Evolutionary conservation across 2,888 invertebrate species (phyloP), one percentile per base, ranked within the genome.

Genomic region (Caprella mutica): DNA sequence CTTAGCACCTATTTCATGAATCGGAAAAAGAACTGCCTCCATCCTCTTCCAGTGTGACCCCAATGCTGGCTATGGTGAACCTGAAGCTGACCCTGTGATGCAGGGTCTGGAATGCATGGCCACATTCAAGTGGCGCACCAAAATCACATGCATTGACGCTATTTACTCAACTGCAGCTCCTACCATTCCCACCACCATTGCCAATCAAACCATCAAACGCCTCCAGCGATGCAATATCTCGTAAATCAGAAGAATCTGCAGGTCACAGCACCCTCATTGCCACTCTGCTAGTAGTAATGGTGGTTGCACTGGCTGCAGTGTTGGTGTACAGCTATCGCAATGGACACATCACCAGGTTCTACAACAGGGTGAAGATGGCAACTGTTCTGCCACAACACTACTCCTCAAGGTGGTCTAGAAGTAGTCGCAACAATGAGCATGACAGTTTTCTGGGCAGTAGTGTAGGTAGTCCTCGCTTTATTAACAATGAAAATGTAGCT

Each of bases 31-130:
- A 40, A 56, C 54, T n/a, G 40, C 62, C 9, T 19, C 35, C 8
- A 56, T 63, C 27, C 48, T 19, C 52, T 63, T 63, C 51, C 39
- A 54, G 30, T 63, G 62, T 51, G 57, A 63, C 29, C 54, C 57
- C 56, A 50, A 29, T 24, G 56, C 42, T 26, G 62, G 62, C n/a
- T 58, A 50, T 38, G 62, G 62, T 24, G 23, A 35, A 5, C 62
- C 62, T 17, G 56, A 56, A 19, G 51, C 59, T 53, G 62, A 63
- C 59, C 21, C 30, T 17, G 19, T 56, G 14, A 63, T 63, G 62
- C 29, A 43, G n/a, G 29, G n/a, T 14, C 9, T 54, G 5, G 14
- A 52, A 14, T 62, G 62, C 46, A 23, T 27, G 17, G 56, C 59
- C 24, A 27, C 57, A 21, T 63, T 63, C 33, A 48, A 24, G 6